Conservation (phyloP, 1,140 invertebrate species). For the Papilio polytes region DNA sequence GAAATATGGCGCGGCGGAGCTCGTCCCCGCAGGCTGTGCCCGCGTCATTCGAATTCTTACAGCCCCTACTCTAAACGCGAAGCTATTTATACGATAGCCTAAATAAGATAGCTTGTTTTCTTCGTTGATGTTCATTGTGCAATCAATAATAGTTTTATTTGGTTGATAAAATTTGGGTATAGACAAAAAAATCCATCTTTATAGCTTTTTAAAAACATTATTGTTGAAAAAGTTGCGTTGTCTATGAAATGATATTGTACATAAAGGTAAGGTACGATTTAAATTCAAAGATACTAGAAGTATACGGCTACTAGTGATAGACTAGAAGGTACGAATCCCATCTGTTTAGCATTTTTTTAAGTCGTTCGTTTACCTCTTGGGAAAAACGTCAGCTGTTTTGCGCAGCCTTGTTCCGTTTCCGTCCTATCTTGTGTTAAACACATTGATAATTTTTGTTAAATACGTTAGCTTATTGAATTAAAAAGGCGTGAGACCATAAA, state of each 20-base stretch:
- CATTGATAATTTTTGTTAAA: background rate
- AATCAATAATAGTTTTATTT: constrained; percentile 3
- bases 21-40: constrained; percentile 72
- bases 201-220: background rate
- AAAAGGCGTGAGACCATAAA: background rate
- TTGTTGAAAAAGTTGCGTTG: background rate
- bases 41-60: constrained; percentile 70
- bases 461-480: background rate
- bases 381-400: constrained; percentile 2
- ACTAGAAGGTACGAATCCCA: background rate
- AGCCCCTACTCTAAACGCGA: constrained; percentile 22
- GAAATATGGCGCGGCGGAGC: constrained; percentile 75
- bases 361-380: background rate
- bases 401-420: background rate
- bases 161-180: background rate
- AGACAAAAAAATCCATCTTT: background rate
- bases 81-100: constrained; percentile 20
- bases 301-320: background rate
- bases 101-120: constrained; percentile 23
- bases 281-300: background rate
- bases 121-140: background rate
- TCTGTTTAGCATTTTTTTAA: background rate
- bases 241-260: too few relatives aligned
- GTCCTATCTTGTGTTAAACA: background rate
- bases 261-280: background rate